These are phyloP conservation scores for Aphaenogaster ashmeadi DNA, from an alignment of 1,140 invertebrate species.

Conservation along the genomic window DNA sequence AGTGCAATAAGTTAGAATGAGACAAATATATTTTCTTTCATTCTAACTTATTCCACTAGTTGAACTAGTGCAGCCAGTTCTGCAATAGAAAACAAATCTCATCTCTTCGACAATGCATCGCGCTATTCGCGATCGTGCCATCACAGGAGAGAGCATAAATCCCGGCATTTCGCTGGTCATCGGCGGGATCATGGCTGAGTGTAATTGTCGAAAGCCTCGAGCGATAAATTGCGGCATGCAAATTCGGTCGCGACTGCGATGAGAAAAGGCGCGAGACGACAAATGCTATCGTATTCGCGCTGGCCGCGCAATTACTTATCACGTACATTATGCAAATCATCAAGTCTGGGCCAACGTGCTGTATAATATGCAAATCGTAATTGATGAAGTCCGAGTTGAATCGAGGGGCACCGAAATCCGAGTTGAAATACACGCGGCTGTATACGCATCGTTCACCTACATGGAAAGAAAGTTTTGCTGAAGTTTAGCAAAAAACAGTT, in stretches of 20 bases:
- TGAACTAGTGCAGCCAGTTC: no score
- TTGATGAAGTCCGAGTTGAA: not conserved
- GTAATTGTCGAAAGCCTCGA: not conserved
- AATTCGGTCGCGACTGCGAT: not conserved
- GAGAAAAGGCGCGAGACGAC: not conserved
- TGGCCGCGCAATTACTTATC: conserved; percentile 36
- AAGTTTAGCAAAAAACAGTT: no score
- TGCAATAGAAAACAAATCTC: no score
- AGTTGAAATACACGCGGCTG: not conserved
- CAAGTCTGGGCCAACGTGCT: not conserved
- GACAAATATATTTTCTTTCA: no score
- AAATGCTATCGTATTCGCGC: not conserved
- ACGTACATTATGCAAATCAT: conserved; percentile 45
- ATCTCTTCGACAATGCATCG: not conserved
- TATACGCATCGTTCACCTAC: not conserved
- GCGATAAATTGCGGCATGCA: conserved; percentile 30
- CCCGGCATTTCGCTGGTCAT: no score
- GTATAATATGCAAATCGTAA: conserved; percentile 57
- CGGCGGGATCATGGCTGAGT: not conserved
- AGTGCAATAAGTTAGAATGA: no score
- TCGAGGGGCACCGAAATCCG: not conserved
- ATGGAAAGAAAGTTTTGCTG: no score
- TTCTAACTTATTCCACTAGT: no score
- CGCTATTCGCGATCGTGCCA: not conserved
- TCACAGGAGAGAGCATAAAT: not conserved